phyloP scores from a whole-genome alignment of 2,888 invertebrate species.

The Dolichopus griseipennis region DNA sequence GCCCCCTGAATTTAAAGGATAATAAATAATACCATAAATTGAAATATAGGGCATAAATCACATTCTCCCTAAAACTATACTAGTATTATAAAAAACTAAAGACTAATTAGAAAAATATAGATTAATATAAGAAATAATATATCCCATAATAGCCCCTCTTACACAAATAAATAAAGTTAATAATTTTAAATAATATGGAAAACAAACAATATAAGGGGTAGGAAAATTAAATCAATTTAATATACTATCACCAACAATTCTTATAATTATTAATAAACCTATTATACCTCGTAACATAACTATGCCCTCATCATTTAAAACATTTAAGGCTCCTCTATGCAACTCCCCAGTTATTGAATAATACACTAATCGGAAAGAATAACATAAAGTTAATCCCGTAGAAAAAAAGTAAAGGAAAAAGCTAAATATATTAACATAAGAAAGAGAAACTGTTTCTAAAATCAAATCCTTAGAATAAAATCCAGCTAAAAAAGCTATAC shows the following conservation, averaged over 20 bases:
- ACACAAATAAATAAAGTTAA: conserved; percentile 48
- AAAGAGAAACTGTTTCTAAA: too few species aligned
- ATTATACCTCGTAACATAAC: conserved; percentile 46
- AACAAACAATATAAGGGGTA: conserved; percentile 48
- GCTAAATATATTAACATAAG: too few species aligned
- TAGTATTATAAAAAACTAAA: too few species aligned
- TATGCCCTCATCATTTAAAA: conserved; percentile 47
- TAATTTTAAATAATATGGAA: conserved; percentile 47
- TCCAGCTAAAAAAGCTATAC: too few species aligned
- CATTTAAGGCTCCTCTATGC: conserved; percentile 46
- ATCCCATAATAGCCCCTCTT: conserved; percentile 42
- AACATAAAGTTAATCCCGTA: conserved; percentile 50
- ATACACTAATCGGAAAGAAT: conserved; percentile 50
- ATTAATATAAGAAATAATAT: conserved; percentile 43
- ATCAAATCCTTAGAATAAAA: too few species aligned
- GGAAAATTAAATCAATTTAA: conserved; percentile 51
- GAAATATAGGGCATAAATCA: too few species aligned
- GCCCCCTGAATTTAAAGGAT: too few species aligned
- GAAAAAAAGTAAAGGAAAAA: conserved; percentile 37
- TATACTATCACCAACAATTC: conserved; percentile 47
- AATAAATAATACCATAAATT: too few species aligned
- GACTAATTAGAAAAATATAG: too few species aligned
- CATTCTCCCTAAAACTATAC: too few species aligned
- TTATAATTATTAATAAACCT: conserved; percentile 28
- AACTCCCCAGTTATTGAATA: conserved; percentile 47